phyloP scores from a whole-genome alignment of 2,113 vertebrate genomes.

The Edolisoma coerulescens region DNA sequence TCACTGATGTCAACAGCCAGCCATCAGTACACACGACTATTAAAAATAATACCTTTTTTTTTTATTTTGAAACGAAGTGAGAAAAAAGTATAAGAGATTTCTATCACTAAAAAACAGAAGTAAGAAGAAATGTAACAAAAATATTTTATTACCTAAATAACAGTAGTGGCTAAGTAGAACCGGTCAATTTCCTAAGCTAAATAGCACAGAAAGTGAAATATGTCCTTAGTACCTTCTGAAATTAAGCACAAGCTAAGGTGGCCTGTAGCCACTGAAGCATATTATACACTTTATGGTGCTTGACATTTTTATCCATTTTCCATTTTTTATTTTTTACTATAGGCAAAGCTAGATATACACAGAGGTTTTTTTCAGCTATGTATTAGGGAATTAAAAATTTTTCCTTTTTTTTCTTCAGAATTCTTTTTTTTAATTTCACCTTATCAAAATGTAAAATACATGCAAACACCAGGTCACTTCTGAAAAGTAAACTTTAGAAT shows the following conservation, averaged over 20 bases:
- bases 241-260: background rate
- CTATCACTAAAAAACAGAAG: background rate
- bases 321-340: background rate
- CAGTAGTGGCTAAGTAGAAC: background rate
- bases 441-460: background rate
- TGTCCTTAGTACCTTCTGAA: background rate
- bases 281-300: background rate
- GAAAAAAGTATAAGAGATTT: background rate
- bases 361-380: background rate
- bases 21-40: background rate
- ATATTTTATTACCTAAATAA: background rate
- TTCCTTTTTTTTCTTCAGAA: background rate
- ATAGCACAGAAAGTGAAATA: background rate
- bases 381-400: background rate
- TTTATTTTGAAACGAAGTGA: background rate
- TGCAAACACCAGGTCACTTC: background rate
- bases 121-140: background rate
- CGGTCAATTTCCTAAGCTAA: background rate
- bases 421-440: background rate
- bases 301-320: background rate
- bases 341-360: background rate
- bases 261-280: background rate
- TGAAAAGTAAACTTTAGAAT: background rate
- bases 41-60: background rate
- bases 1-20: background rate